A percentile compares a stretch with the other conserved stretches of the same genome.
Evolutionary conservation across 1,140 invertebrate genomes (phyloP).

Genomic region (Ganaspis sp.): DNA sequence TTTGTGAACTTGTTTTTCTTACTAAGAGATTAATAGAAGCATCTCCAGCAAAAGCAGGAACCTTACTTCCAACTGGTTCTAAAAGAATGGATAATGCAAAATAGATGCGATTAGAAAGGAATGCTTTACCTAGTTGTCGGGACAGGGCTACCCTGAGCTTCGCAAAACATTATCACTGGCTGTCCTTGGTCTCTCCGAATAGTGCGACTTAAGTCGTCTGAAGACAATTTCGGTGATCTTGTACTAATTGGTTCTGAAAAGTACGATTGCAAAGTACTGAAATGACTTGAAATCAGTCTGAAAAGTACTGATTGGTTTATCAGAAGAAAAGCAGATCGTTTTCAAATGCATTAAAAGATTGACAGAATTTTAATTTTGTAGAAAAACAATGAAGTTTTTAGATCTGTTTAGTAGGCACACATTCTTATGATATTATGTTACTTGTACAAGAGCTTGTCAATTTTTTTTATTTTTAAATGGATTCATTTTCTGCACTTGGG

Average conservation of each 20-base stretch:
- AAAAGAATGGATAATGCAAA: conserved; percentile 35
- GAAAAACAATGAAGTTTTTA: no score
- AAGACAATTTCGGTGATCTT: conserved; percentile 85
- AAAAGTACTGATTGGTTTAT: conserved; percentile 38
- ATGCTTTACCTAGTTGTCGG: conserved; percentile 73
- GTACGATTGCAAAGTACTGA: conserved; percentile 36
- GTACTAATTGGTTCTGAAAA: conserved; percentile 85
- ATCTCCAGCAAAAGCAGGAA: conserved; percentile 65
- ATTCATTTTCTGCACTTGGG: no score
- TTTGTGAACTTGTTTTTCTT: conserved; percentile 69
- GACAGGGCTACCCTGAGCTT: conserved; percentile 74
- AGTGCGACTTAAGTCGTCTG: conserved; percentile 81
- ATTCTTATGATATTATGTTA: no score
- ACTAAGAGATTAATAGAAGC: conserved; percentile 67
- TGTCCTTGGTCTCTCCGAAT: conserved; percentile 72
- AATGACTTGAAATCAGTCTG: no score
- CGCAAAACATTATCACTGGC: conserved; percentile 69
- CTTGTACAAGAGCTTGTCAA: no score
- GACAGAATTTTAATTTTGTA: no score
- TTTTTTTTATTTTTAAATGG: no score
- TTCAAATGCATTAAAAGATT: not conserved
- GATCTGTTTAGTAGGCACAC: no score
- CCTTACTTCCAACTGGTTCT: conserved; percentile 71
- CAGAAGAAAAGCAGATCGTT: not conserved
- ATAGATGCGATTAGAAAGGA: conserved; percentile 18